These are phyloP conservation scores for Petroica traversi DNA, from an alignment of 2,113 vertebrate genomes.

Conservation along the genomic window DNA sequence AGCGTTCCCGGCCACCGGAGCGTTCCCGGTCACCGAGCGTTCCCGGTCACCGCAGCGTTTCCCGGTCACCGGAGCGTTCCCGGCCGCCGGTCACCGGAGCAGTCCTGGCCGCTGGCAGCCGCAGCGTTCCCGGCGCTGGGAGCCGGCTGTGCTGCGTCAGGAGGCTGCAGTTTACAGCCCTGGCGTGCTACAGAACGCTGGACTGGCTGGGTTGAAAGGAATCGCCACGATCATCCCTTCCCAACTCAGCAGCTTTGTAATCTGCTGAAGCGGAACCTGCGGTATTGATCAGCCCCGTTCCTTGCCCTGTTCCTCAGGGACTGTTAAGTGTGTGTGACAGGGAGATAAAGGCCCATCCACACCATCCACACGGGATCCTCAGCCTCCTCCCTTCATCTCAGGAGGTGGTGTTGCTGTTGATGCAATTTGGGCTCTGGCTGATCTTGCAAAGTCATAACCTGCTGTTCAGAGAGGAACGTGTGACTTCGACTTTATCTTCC, in stretches of 20 bases:
- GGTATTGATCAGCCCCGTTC: background rate
- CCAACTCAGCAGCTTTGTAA: fast-evolving
- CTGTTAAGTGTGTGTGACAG: background rate
- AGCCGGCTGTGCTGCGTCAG: background rate
- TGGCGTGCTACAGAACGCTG: fast-evolving
- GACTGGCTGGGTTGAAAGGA: background rate
- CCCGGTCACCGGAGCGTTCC: background rate
- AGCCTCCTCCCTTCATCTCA: background rate
- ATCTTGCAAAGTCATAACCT: background rate
- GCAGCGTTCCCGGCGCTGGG: background rate
- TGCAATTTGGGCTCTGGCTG: background rate
- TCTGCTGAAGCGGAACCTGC: fast-evolving
- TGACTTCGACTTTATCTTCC: background rate
- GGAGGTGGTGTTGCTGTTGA: background rate
- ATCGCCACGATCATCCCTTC: background rate
- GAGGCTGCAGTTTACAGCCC: background rate
- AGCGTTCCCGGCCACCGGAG: no score
- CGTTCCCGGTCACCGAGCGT: no score
- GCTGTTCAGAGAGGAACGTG: background rate
- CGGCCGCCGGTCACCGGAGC: background rate
- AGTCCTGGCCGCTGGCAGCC: background rate
- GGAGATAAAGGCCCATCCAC: background rate
- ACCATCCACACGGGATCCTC: fast-evolving
- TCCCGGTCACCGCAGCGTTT: background rate
- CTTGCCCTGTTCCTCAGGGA: background rate